Evolutionary conservation across 2,113 vertebrate species (phyloP), one percentile per base, ranked within the genome.

Genomic region (Corythoichthys intestinalis): DNA sequence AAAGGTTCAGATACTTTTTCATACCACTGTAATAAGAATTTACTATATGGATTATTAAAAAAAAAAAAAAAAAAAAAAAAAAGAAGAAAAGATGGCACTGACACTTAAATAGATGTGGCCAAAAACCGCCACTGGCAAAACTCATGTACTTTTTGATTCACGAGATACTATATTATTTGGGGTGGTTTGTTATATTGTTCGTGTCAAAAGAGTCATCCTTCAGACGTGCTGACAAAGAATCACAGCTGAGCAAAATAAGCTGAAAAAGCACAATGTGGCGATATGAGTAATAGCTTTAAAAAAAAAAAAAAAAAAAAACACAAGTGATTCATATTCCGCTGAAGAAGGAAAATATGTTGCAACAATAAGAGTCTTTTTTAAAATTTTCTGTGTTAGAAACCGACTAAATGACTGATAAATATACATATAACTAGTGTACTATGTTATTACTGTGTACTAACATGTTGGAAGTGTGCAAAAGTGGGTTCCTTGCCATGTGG

Each of bases 401-500:
- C 1, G 20, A 28, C 20, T 28, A 28, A 28, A 28, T 28, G 20
- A 28, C 20, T 28, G 20, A 28, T 28, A 28, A 28, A 28, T 28
- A 28, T 28, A 28, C 1, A 28, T 28, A 28, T 28, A 28, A 28
- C 20, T 28, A 28, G 20, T 28, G 53, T 10, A 37, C 4, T 44
- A 7, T 44, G 6, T 44, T 54, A 28, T 34, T 11, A 4, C 10
- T 4, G 20, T 11, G n/a, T 11, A n/a, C 44, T 13, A 13, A 60
- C 38, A 34, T 37, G 20, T 35, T 39, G 10, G 8, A 65, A 57
- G 5, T 47, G 41, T 14, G 9, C 60, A 13, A 76, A 84, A 83
- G 73, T 76, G 57, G 77, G 82, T 76, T 83, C 76, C 73, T 66
- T 78, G 85, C 56, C 83, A 60, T 73, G 64, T 52, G 56, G 65